These are phyloP conservation scores for Serrognathus titanus DNA, from an alignment of 2,888 invertebrate species.

Conservation along the genomic window DNA sequence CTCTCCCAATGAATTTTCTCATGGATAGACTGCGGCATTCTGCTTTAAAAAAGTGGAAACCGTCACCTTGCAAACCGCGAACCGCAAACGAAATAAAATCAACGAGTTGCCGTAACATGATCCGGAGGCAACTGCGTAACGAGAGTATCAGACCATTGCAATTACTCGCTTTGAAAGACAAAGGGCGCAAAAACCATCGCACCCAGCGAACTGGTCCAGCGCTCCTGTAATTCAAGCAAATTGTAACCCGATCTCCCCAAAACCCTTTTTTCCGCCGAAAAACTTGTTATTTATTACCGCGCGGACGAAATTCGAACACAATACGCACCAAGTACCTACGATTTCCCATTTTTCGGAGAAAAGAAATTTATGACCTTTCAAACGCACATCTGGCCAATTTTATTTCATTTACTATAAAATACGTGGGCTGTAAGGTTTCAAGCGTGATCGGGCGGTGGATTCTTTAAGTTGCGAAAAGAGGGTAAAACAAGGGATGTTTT, in stretches of 20 bases:
- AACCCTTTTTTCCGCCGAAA: conserved; percentile 16
- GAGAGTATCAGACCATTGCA: conserved; percentile 33
- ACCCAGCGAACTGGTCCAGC: conserved; percentile 30
- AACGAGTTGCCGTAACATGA: conserved; percentile 30
- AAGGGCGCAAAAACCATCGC: conserved; percentile 27
- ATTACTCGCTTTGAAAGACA: conserved; percentile 25
- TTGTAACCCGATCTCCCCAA: conserved; percentile 16
- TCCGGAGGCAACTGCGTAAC: conserved; percentile 34
- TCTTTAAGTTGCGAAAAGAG: conserved; percentile 17
- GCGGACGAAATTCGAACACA: no score
- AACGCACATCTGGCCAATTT: no score
- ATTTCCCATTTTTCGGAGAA: no score
- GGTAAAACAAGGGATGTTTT: conserved; percentile 28
- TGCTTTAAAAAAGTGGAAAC: conserved; percentile 26
- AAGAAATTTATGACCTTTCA: no score
- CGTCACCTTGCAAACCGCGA: conserved; percentile 38
- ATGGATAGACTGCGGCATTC: conserved; percentile 19
- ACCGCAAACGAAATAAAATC: conserved; percentile 40
- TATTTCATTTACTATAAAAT: no score
- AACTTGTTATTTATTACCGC: conserved; percentile 13
- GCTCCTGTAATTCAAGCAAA: conserved; percentile 27
- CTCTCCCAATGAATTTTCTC: conserved; percentile 11
- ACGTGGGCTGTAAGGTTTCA: background rate
- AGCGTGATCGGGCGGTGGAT: background rate
- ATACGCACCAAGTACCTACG: no score